These are phyloP conservation scores for Anguilla japonica DNA, from an alignment of 2,113 vertebrate genomes.

Conservation along the genomic window DNA sequence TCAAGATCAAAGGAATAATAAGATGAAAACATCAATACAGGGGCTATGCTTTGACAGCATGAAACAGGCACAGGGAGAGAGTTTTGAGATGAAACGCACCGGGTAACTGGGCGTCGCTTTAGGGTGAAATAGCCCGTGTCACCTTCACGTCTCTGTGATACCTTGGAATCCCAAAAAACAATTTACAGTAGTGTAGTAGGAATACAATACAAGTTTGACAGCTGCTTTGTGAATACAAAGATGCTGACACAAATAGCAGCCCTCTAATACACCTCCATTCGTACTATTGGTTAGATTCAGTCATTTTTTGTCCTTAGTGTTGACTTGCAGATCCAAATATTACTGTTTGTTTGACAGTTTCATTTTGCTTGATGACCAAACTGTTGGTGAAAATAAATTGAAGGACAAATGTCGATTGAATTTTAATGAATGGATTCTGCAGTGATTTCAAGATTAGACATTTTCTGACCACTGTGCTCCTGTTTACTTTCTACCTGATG, in stretches of 20 bases:
- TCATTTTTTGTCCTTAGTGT: no score
- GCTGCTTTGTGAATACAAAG: neutral
- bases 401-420: no score
- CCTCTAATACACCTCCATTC: neutral
- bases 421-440: no score
- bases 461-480: no score
- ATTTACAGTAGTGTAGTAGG: neutral
- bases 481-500: no score
- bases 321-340: no score
- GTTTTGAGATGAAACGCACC: neutral
- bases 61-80: neutral
- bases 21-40: constrained; percentile 3
- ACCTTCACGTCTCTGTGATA: neutral
- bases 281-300: neutral
- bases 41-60: neutral
- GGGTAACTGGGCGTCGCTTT: neutral
- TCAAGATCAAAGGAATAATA: constrained; percentile 4
- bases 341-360: no score
- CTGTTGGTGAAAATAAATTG: no score
- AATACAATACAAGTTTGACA: neutral
- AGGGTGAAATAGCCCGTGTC: neutral
- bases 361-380: no score
- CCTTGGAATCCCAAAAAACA: neutral
- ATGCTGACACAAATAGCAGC: no score
- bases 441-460: no score